Conservation (phyloP, 2,888 invertebrate genomes). For the Napeogenes sylphis region DNA sequence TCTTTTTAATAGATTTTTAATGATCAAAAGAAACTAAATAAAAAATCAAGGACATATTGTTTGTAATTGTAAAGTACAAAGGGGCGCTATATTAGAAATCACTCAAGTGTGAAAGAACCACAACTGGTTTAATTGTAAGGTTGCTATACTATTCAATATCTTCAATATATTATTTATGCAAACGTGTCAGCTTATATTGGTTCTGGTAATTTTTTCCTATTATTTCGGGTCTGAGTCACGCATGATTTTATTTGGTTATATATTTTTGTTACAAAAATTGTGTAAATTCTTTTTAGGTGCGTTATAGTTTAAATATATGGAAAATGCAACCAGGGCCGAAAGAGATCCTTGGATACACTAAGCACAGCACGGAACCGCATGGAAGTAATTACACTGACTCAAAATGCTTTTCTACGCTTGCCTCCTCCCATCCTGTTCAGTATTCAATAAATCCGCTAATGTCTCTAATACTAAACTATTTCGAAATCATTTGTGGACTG, state of each 20-base stretch:
- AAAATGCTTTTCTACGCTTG: constrained; percentile 33
- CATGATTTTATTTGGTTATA: constrained; percentile 37
- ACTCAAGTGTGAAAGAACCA: no score
- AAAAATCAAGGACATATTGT: no score
- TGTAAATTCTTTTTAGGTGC: constrained; percentile 61
- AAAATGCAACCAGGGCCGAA: constrained; percentile 77
- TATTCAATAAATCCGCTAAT: constrained; percentile 7
- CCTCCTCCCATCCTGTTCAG: constrained; percentile 18
- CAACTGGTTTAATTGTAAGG: no score
- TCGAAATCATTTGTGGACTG: background rate
- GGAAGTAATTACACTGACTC: constrained; percentile 36
- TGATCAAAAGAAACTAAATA: no score
- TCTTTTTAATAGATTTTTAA: no score
- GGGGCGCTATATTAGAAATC: no score
- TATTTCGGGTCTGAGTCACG: constrained; percentile 38
- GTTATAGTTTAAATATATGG: constrained; percentile 49
- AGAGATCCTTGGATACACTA: constrained; percentile 62
- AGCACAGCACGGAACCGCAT: constrained; percentile 63
- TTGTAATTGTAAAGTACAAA: no score
- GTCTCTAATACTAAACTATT: no score
- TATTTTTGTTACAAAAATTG: constrained; percentile 45
- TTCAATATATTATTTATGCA: no score
- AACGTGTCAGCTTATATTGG: constrained; percentile 48
- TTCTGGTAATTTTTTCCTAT: constrained; percentile 69
- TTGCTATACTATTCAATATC: no score